Base-by-base conservation (phyloP, 2,797 vertebrate species). In the Myiotriccus ornatus region DNA sequence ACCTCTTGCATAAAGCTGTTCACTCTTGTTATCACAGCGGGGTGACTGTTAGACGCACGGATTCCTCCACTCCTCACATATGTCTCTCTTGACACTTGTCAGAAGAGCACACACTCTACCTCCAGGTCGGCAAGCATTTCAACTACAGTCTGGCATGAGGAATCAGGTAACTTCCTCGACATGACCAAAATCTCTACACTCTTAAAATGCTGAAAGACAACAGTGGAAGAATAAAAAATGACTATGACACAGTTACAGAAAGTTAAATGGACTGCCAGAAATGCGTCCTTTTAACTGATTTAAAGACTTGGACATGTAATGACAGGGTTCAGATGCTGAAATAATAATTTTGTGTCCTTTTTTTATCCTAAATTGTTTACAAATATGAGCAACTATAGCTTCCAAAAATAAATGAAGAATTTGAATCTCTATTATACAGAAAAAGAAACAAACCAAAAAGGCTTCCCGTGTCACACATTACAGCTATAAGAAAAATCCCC, bases 11-110 rank as follows among this genome's bases (percentile, higher is more conserved):
- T 35, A 88, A 96, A 88, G 69, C 95, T 92, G 93, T 84, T 94
- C 86, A n/a, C 69, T 92, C 90, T 88, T 94, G 90, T 94, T 86
- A 78, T 84, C 96, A 64, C 96, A 95, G 95, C 93, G 75, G 95
- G 96, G 90, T 50, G 86, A 94, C 88, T 94, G 80, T 52, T 86
- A 25, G 27, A 60, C 35, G 44, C 91, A 75, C 22, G 50, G 86
- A 81, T 94, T 95, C 65, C 73, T 84, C 90, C 88, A 43, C 23
- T 90, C 65, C 6, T 90, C 83, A 75, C 83, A 39, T 12, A 47
- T 14, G 76, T 89, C 93, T 91, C 76, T 77, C 39, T 13, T 90
- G 92, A 94, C 95, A 89, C 80, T 84, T 88, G 85, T 93, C 90
- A 86, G 90, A 41, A 18, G 41, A 90, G 80, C 49, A 60, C 17